These are phyloP conservation scores for Conus canariensis DNA, from an alignment of 2,888 invertebrate species.

Conservation along the genomic window DNA sequence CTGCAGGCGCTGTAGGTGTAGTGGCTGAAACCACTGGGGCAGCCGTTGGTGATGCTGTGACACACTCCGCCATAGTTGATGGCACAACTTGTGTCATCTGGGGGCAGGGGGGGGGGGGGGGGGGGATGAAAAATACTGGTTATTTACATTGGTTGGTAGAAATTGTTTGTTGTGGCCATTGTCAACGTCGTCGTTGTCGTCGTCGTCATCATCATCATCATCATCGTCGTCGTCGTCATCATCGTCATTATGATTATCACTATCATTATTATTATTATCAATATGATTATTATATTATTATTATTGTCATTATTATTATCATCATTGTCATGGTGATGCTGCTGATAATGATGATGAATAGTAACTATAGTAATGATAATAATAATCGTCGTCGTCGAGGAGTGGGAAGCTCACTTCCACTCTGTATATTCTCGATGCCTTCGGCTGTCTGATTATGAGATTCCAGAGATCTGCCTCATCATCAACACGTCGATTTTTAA, in stretches of 20 bases:
- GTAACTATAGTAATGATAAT: too few species aligned
- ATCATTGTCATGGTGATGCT: not conserved
- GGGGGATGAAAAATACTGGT: not conserved
- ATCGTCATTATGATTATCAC: not conserved
- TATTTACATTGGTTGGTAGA: not conserved
- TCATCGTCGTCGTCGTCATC: not conserved
- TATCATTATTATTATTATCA: not conserved
- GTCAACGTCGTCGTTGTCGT: not conserved
- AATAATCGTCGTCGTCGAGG: too few species aligned
- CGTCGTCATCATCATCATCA: not conserved
- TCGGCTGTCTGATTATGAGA: too few species aligned
- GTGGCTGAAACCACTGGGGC: not conserved
- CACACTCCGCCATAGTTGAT: not conserved
- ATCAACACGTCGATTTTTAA: too few species aligned
- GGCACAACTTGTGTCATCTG: not conserved
- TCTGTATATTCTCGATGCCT: too few species aligned
- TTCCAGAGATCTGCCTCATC: too few species aligned
- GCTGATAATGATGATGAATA: too few species aligned
- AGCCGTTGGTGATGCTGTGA: not conserved
- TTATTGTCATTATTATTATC: not conserved
- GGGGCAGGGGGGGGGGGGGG: not conserved
- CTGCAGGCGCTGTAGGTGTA: conserved; percentile 4
- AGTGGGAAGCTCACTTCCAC: too few species aligned
- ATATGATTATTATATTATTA: too few species aligned
- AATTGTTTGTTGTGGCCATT: not conserved